Percentiles rank a stretch among this genome's conserved stretches.
These are phyloP conservation scores for Peucedramus taeniatus DNA, from an alignment of 2,113 vertebrate genomes.

Conservation along the genomic window DNA sequence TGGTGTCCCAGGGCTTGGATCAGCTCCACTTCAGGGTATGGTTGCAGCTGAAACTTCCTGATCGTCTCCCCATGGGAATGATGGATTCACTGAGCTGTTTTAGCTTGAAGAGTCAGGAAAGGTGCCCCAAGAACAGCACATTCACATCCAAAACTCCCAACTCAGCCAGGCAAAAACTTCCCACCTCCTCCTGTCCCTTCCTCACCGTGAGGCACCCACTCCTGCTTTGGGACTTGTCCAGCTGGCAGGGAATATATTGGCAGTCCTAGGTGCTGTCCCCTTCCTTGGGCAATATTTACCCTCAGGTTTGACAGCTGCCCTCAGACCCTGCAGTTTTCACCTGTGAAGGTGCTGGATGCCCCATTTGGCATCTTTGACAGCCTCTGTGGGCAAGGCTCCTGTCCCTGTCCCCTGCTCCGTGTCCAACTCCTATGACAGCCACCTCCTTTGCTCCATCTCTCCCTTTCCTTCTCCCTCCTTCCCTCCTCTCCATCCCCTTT, in stretches of 20 bases:
- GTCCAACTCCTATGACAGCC: rapidly evolving
- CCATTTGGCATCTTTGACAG: rapidly evolving
- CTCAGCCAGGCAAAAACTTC: neutral
- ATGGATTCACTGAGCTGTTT: neutral
- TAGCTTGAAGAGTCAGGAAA: neutral
- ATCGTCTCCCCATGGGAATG: rapidly evolving
- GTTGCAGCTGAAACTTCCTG: neutral
- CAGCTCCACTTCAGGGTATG: rapidly evolving
- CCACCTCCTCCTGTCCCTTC: neutral
- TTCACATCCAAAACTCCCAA: neutral
- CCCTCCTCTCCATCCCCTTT: neutral
- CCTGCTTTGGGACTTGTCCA: neutral
- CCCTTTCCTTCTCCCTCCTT: neutral
- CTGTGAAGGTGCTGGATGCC: neutral
- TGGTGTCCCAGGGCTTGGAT: rapidly evolving
- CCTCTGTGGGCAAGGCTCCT: neutral
- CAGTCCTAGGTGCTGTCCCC: neutral
- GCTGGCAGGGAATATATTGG: neutral
- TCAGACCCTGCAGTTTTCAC: neutral
- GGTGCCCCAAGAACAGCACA: rapidly evolving
- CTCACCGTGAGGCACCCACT: rapidly evolving
- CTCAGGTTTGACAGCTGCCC: neutral
- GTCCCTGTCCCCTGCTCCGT: rapidly evolving
- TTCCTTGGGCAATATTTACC: neutral
- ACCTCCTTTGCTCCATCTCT: neutral